Evolutionary conservation across 2,797 vertebrate species (phyloP).

Genomic region (Tympanoctomys barrerae): DNA sequence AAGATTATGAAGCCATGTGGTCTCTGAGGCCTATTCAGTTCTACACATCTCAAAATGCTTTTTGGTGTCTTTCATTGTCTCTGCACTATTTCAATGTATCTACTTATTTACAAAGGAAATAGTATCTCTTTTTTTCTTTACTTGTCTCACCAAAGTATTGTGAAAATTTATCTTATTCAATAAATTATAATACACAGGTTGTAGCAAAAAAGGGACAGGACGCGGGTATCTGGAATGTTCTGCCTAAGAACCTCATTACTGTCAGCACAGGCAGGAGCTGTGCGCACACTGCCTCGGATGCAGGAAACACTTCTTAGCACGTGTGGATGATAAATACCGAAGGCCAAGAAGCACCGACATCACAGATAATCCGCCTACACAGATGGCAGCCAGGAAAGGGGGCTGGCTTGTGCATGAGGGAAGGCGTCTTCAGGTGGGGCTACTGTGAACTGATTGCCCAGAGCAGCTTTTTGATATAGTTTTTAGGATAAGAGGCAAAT

Average conservation of each 20-base stretch:
- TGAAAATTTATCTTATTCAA: background rate
- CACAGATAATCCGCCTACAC: background rate
- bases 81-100: background rate
- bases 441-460: constrained; percentile 49
- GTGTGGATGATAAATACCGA: background rate
- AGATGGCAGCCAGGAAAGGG: background rate
- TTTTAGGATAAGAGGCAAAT: constrained; percentile 9
- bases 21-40: background rate
- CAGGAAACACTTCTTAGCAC: background rate
- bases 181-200: background rate
- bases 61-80: background rate
- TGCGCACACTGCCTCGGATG: background rate
- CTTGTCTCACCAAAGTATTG: background rate
- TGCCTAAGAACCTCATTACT: background rate
- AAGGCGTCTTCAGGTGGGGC: background rate
- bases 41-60: constrained; percentile 34
- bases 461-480: background rate
- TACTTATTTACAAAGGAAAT: constrained; percentile 18
- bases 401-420: background rate
- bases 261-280: background rate
- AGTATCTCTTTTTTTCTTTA: background rate
- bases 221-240: background rate
- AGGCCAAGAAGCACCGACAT: background rate
- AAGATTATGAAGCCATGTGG: background rate
- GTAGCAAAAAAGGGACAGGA: constrained; percentile 23